Evolutionary conservation across 1,140 invertebrate species (phyloP).

Genomic region (Helicoverpa zea): DNA sequence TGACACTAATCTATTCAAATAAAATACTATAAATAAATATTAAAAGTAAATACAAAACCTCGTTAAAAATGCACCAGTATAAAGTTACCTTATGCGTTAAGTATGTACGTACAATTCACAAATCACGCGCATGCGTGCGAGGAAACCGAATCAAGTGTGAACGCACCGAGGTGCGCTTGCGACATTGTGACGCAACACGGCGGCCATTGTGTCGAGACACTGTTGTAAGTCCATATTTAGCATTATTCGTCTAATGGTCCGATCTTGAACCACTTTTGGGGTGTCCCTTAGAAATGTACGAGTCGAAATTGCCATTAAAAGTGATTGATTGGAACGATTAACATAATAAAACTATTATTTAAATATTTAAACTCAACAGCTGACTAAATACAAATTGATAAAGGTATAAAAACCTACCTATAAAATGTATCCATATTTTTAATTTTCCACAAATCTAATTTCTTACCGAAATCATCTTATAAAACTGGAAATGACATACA

Average conservation of each 20-base stretch:
- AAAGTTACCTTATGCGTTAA: constrained; percentile 1
- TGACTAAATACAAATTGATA: no score
- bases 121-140: constrained; percentile 54
- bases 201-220: constrained; percentile 46
- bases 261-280: constrained; percentile 6
- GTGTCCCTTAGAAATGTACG: neutral
- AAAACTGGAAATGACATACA: no score
- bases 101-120: constrained; percentile 30
- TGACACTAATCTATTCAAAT: neutral
- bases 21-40: neutral
- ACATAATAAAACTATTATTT: no score
- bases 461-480: no score
- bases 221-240: constrained; percentile 44
- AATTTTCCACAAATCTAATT: no score
- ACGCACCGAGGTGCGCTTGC: constrained; percentile 53
- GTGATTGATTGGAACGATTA: no score
- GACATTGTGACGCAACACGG: constrained; percentile 56
- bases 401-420: no score
- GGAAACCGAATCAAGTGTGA: constrained; percentile 63
- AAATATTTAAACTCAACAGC: no score
- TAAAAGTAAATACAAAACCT: no score
- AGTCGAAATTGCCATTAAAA: no score
- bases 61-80: neutral
- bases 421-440: neutral
- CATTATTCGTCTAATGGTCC: constrained; percentile 35